Conservation (phyloP, 2,888 invertebrate species). For the Ormyrus pomaceus region DNA sequence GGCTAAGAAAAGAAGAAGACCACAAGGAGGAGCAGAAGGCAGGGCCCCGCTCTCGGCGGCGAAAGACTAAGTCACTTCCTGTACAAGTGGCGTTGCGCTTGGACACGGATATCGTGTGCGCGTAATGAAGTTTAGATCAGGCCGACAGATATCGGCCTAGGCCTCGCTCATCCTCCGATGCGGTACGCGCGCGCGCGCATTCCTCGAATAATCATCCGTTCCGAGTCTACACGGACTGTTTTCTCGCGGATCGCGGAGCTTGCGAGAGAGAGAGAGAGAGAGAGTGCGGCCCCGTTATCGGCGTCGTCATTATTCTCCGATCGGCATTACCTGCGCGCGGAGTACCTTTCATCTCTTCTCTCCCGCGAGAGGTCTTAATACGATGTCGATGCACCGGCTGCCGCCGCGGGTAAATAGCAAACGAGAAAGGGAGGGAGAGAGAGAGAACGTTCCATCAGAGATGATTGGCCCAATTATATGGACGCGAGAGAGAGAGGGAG, state of each 20-base stretch:
- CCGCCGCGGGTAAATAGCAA: not conserved
- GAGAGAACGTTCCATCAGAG: slow-evolving; percentile 62
- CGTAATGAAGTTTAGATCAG: slow-evolving; percentile 56
- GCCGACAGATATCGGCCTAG: slow-evolving; percentile 52
- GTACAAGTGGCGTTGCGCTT: slow-evolving; percentile 20
- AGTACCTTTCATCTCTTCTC: slow-evolving; percentile 43
- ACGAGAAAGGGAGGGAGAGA: slow-evolving; percentile 12
- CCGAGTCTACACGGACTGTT: not conserved
- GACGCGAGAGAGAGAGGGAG: slow-evolving; percentile 8
- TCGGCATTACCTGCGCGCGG: slow-evolving; percentile 37
- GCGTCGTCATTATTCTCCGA: slow-evolving; percentile 55
- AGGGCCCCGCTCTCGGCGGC: too few species aligned
- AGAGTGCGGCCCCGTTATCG: slow-evolving; percentile 36
- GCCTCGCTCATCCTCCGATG: slow-evolving; percentile 10
- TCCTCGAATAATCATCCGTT: slow-evolving; percentile 52
- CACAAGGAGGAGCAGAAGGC: not conserved
- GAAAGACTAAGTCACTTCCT: slow-evolving; percentile 52
- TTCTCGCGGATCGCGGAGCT: not conserved
- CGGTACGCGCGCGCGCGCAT: slow-evolving; percentile 11
- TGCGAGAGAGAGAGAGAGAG: too few species aligned
- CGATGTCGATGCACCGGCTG: slow-evolving; percentile 2
- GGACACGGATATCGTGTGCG: slow-evolving; percentile 15
- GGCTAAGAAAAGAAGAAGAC: not conserved
- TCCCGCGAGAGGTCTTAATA: slow-evolving; percentile 53
- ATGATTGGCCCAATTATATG: slow-evolving; percentile 70